A percentile compares a stretch with the other conserved stretches of the same genome.
phyloP scores from a whole-genome alignment of 2,113 vertebrate species.

The Lampris megalopsis region DNA sequence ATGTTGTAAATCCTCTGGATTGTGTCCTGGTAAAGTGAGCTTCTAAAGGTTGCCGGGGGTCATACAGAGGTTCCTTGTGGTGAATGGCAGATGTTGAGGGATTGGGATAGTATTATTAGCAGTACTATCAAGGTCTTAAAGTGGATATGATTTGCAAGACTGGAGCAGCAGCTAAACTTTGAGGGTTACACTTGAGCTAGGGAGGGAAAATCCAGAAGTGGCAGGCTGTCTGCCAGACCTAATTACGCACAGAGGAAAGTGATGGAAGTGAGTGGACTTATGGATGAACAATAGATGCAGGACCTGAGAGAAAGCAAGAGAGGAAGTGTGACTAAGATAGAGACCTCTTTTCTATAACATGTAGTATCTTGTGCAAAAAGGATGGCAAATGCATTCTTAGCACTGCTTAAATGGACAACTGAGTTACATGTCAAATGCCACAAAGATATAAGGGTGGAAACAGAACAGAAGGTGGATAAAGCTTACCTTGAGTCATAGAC shows the following conservation, averaged over 20 bases:
- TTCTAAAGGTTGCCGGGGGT: conserved; percentile 59
- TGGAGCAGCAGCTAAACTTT: not conserved
- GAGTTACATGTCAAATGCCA: conserved; percentile 8
- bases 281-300: not conserved
- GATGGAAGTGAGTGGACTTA: not conserved
- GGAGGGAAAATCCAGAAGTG: not conserved
- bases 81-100: conserved; percentile 37
- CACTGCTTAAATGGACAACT: conserved; percentile 21
- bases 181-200: not conserved
- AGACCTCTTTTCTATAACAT: not conserved
- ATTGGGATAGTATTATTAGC: conserved; percentile 43
- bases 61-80: conserved; percentile 20
- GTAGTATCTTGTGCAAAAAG: conserved; percentile 22
- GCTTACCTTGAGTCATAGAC: conserved; percentile 11
- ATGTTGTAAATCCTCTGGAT: conserved; percentile 70
- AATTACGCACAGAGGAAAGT: not conserved
- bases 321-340: not conserved
- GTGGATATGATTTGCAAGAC: conserved; percentile 13
- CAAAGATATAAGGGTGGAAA: conserved; percentile 25
- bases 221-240: not conserved
- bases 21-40: conserved; percentile 42
- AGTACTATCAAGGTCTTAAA: conserved; percentile 20
- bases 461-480: conserved; percentile 28
- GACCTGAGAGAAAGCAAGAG: not conserved
- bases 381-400: conserved; percentile 23